Evolutionary conservation across 2,113 vertebrate genomes (phyloP).

Genomic region (Microcebus jonahi): DNA sequence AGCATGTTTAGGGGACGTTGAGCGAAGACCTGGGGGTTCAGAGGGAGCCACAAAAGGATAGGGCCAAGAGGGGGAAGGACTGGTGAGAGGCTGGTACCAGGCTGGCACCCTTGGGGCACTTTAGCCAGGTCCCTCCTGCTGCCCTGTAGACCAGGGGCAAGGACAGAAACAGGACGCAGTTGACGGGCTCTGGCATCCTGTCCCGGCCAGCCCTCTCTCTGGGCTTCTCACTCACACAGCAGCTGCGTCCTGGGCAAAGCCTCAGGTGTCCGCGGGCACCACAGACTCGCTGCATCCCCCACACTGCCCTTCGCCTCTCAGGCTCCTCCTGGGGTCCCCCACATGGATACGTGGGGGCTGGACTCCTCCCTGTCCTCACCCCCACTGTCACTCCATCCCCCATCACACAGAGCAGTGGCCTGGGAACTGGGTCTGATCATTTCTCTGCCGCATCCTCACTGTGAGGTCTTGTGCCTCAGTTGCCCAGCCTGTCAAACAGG

Average conservation of each 20-base stretch:
- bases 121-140: background rate
- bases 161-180: background rate
- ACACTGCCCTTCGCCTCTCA: background rate
- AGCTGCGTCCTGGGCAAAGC: background rate
- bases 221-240: background rate
- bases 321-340: background rate
- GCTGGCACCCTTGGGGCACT: fast-evolving
- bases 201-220: background rate
- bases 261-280: fast-evolving
- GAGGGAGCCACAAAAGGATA: fast-evolving
- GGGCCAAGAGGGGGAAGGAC: background rate
- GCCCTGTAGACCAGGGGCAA: fast-evolving
- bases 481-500: background rate
- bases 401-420: background rate
- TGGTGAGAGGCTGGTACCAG: fast-evolving
- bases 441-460: background rate
- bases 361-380: no score
- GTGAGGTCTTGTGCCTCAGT: background rate
- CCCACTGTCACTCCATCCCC: background rate
- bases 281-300: background rate
- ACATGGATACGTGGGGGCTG: background rate
- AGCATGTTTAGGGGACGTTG: background rate
- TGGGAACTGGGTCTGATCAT: background rate
- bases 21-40: background rate
- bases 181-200: background rate